Evolutionary conservation across 2,888 invertebrate genomes (phyloP), one percentile per base, ranked within the genome.

Genomic region (Pollenia griseotomentosa): DNA sequence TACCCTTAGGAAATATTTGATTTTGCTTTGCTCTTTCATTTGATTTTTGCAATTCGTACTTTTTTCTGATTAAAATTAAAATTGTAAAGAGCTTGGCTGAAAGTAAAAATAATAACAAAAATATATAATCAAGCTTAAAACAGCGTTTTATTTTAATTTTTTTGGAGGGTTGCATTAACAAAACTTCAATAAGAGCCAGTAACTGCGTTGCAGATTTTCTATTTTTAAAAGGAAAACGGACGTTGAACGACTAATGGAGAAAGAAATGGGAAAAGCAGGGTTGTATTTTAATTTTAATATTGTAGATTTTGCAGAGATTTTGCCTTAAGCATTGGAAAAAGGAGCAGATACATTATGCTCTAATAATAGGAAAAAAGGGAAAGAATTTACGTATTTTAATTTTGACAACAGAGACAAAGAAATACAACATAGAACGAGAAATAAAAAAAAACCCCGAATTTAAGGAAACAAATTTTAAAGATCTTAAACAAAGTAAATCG

Each of bases 1-100:
- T 16, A 77, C 77, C 83, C 83, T 78, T 57, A 78, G 46, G 68
- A 66, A 33, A 80, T 40, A 75, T 66, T 68, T 16, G 44, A 40
- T 40, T 61, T 57, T 7, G 2, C 16, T 42, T 10, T 66, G 7
- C 33, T 57, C 12, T 53, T 9, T 63, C 11, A 11, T 6, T 23
- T 51, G 40, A 9, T 53, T 48, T 71, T 55, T 51, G n/a, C 12
- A 51, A 40, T 48, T 59, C 48, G 14, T 12, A 42, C 11, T 66
- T 66, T 66, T 70, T 40, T 61, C 40, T 2, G n/a, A 14, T 23
- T 59, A 16, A 81, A 74, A 14, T 23, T 59, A 16, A 81, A 74
- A 19, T 40, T 14, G 9, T 23, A 51, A 40, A 19, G 14, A 68
- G 59, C 12, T 82, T 82, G 66, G 33, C 68, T 68, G 14, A 59